Percentiles rank a stretch among this genome's conserved stretches.
phyloP scores from a whole-genome alignment of 1,140 invertebrate species.

The Ptiloglossa arizonensis region DNA sequence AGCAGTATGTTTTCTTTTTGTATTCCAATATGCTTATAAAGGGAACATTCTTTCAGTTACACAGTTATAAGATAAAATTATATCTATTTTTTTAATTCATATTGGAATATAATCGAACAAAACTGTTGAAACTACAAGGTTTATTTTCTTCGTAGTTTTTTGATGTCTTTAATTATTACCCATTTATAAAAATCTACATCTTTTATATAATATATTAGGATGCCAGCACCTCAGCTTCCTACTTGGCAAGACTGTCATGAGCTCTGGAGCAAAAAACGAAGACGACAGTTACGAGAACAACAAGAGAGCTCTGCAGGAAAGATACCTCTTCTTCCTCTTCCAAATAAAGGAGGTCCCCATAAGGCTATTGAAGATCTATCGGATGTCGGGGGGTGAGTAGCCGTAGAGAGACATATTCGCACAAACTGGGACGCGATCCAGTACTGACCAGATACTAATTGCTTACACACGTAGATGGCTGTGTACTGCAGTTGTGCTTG shows the following conservation, averaged over 20 bases:
- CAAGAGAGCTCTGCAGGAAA: slow-evolving; percentile 82
- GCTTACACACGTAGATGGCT: slow-evolving; percentile 69
- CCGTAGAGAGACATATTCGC: slow-evolving; percentile 59
- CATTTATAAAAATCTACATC: slow-evolving; percentile 25
- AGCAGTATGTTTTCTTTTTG: slow-evolving; percentile 87
- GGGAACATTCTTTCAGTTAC: slow-evolving; percentile 12
- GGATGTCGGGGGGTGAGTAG: slow-evolving; percentile 84
- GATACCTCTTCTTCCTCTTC: slow-evolving; percentile 71
- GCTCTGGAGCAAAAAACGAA: slow-evolving; percentile 97
- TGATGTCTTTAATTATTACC: neutral
- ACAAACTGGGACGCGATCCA: slow-evolving; percentile 61
- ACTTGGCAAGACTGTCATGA: slow-evolving; percentile 99
- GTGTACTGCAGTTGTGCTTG: slow-evolving; percentile 69
- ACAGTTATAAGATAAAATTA: neutral
- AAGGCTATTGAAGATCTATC: slow-evolving; percentile 80
- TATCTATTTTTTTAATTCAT: slow-evolving; percentile 23
- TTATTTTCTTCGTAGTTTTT: neutral
- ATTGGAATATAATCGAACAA: slow-evolving; percentile 2
- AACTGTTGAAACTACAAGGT: neutral
- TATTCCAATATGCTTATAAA: slow-evolving; percentile 15
- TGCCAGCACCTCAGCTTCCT: slow-evolving; percentile 91
- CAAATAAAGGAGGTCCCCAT: slow-evolving; percentile 75
- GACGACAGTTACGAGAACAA: slow-evolving; percentile 90
- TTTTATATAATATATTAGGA: slow-evolving; percentile 82
- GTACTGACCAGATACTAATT: slow-evolving; percentile 65